These are phyloP conservation scores for Neolamprologus hecqui DNA, from an alignment of 2,113 vertebrate genomes.

Conservation along the genomic window DNA sequence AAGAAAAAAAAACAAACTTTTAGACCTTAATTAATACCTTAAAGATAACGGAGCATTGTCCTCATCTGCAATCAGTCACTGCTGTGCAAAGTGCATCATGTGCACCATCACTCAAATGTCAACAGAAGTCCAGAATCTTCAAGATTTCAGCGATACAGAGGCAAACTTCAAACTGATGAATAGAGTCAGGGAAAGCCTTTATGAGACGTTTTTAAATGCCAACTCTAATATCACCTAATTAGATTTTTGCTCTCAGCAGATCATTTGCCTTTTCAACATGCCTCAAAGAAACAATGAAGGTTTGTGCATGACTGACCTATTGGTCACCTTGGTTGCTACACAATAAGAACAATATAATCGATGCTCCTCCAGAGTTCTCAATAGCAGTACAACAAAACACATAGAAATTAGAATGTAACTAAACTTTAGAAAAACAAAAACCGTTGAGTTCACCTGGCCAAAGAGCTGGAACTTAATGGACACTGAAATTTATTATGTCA, in stretches of 20 bases:
- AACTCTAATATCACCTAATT: not conserved
- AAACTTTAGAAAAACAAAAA: not conserved
- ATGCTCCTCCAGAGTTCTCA: not conserved
- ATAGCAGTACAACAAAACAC: not conserved
- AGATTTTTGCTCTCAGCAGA: not conserved
- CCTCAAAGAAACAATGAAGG: not conserved
- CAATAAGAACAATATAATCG: not conserved
- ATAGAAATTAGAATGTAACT: fast-evolving
- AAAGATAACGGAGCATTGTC: not conserved
- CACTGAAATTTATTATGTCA: not conserved
- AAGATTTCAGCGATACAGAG: not conserved
- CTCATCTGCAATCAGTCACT: not conserved
- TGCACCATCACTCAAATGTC: not conserved
- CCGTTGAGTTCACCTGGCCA: not conserved
- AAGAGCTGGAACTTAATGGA: not conserved
- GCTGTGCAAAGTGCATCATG: not conserved
- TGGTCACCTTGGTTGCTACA: not conserved
- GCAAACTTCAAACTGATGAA: not conserved
- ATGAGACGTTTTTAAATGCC: not conserved
- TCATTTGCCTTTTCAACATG: not conserved
- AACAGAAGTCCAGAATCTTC: not conserved
- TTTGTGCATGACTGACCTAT: not conserved
- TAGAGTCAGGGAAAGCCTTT: not conserved
- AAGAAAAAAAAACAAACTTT: not conserved
- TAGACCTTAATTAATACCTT: not conserved